A percentile compares a stretch with the other conserved stretches of the same genome.
Evolutionary conservation across 2,113 vertebrate species (phyloP).

Genomic region (Ondatra zibethicus): DNA sequence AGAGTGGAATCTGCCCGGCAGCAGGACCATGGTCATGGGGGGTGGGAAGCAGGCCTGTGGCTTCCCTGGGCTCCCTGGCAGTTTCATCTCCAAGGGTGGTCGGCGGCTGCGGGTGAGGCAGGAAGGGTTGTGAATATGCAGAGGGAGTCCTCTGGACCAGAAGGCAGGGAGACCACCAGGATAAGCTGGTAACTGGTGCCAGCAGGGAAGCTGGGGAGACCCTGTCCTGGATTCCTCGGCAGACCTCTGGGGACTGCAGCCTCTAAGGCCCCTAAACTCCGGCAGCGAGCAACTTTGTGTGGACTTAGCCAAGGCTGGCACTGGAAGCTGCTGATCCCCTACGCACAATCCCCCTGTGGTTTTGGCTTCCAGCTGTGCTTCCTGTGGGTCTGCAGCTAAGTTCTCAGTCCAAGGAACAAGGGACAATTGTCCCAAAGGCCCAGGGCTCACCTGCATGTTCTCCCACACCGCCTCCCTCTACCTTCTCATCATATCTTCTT

Average conservation of each 20-base stretch:
- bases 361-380: background rate
- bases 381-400: background rate
- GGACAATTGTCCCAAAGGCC: background rate
- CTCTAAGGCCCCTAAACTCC: background rate
- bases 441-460: too few relatives aligned
- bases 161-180: background rate
- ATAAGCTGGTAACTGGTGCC: background rate
- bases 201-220: background rate
- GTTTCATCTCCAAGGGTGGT: background rate
- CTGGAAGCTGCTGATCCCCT: background rate
- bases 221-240: background rate
- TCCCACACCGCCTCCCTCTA: too few relatives aligned
- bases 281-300: too few relatives aligned
- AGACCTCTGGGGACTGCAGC: background rate
- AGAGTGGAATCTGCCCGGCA: background rate
- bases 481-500: background rate
- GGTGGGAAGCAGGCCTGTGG: accelerated
- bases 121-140: background rate
- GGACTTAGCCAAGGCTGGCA: background rate
- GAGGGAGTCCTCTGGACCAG: too few relatives aligned
- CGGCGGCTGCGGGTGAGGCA: background rate
- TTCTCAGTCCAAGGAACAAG: background rate
- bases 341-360: background rate
- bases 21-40: background rate
- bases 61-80: background rate